These are phyloP conservation scores for Gila orcuttii DNA, from an alignment of 2,113 vertebrate genomes.

Conservation along the genomic window DNA sequence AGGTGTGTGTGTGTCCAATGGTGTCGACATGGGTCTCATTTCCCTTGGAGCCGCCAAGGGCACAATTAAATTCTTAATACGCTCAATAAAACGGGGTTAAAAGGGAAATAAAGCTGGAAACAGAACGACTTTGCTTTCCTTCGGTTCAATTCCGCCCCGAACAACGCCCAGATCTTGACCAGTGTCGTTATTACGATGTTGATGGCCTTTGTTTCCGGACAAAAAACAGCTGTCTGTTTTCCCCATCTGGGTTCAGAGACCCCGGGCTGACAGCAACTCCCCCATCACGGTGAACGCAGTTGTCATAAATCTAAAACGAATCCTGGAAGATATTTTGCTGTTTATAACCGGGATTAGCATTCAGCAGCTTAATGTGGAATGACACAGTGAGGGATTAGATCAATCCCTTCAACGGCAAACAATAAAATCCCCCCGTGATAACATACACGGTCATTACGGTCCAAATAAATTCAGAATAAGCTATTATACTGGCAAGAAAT, in stretches of 20 bases:
- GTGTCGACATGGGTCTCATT: constrained; percentile 48
- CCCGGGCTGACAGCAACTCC: constrained; percentile 9
- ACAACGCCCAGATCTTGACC: background rate
- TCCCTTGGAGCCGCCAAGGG: constrained; percentile 18
- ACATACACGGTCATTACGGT: constrained; percentile 21
- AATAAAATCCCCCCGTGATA: constrained; percentile 31
- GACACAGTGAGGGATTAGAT: constrained; percentile 28
- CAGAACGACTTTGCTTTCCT: constrained; percentile 16
- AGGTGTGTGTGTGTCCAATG: constrained; percentile 15
- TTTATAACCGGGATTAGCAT: constrained; percentile 46
- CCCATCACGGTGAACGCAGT: background rate
- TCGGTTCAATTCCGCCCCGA: background rate
- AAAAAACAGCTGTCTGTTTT: constrained; percentile 24
- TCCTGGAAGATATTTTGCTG: constrained; percentile 39
- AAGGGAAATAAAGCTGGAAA: constrained; percentile 45
- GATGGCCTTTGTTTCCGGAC: constrained; percentile 15
- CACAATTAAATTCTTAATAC: constrained; percentile 47
- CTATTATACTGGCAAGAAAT: background rate
- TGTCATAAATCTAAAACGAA: constrained; percentile 33
- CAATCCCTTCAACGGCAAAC: constrained; percentile 25
- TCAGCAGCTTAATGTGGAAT: constrained; percentile 17
- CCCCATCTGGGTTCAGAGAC: constrained; percentile 10
- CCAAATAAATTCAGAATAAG: constrained; percentile 3
- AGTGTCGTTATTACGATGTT: background rate
- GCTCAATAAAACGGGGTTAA: constrained; percentile 43